Evolutionary conservation across 2,113 vertebrate species (phyloP).

Genomic region (Setophaga coronata): DNA sequence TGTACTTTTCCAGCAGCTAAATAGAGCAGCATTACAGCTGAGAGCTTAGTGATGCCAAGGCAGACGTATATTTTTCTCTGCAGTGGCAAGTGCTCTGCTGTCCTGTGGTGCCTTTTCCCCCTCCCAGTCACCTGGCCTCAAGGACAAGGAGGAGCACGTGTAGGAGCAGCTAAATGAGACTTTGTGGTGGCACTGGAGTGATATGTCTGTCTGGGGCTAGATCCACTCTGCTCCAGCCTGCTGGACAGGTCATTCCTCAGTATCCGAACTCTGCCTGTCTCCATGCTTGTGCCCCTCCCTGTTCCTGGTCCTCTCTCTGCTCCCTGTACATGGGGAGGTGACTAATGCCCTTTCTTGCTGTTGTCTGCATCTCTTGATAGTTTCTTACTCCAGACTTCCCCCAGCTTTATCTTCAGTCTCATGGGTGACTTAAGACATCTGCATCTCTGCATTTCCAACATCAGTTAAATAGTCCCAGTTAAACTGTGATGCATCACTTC

Average conservation of each 20-base stretch:
- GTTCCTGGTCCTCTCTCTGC: neutral
- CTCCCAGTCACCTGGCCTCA: neutral
- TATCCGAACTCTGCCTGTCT: neutral
- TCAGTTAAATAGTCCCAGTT: neutral
- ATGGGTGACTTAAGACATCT: neutral
- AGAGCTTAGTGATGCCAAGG: neutral
- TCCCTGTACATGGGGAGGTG: neutral
- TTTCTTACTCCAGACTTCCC: neutral
- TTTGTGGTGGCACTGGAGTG: neutral
- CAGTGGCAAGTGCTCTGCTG: neutral
- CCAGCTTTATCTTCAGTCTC: neutral
- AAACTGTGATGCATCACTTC: neutral
- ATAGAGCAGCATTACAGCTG: neutral
- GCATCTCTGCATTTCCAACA: neutral
- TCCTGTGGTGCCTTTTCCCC: neutral
- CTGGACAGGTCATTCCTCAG: neutral
- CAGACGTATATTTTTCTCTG: neutral
- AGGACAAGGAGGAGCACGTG: neutral
- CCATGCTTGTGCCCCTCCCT: neutral
- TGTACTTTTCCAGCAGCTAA: conserved; percentile 11
- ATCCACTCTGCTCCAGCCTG: neutral
- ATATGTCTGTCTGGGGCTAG: neutral
- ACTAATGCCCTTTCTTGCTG: neutral
- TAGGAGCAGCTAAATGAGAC: neutral
- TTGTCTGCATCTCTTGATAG: neutral